Base-by-base conservation (phyloP, 64 coral and sea anemone genomes). In the Acropora yongei region DNA sequence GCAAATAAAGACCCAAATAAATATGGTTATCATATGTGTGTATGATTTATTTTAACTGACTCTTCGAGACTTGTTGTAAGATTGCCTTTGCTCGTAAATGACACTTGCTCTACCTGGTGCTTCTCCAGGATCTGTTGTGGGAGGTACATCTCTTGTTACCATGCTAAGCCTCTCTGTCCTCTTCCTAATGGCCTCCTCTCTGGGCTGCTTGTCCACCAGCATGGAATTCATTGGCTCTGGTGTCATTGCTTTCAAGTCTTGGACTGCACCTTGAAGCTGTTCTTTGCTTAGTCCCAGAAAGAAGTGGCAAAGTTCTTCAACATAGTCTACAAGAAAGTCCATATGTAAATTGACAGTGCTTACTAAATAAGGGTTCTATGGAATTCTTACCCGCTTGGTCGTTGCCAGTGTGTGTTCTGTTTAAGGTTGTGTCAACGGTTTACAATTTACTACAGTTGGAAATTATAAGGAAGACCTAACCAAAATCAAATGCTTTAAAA, bases 271-370 rank as follows among this genome's bases (percentile, higher is more conserved):
- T 43, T 48, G 30, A 61, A 79, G 53, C 41, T 79, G 75, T 76
- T 90, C 75, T 44, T 90, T 90, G 88, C 63, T 90, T 17, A 79
- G 76, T 39, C 77, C 73, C 88, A 90, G 75, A 80, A 78, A 90
- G 77, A 90, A 90, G 53, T 53, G 53, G 88, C 79, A 90, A 39
- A 90, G 75, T 79, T 90, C 76, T 42, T 76, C 88, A 43, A 90
- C 76, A 65, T 90, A 90, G 88, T 90, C 76, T 90, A 66, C 41
- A 90, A 46, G 78, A 78, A 79, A 90, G 61, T 39, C 68, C 8
- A 72, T 72, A 17, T n/a, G 61, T 79, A 79, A 80, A 66, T n/a
- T 75, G 9, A 18, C 14, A 47, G 51, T 4, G 50, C 50, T 55
- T 3, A 55, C 50, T 55, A 55, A 55, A 55, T 4, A 55, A 4